Percentiles rank a stretch among this genome's conserved stretches.
These are phyloP conservation scores for Rapana venosa DNA, from an alignment of 2,888 invertebrate genomes.

Conservation along the genomic window DNA sequence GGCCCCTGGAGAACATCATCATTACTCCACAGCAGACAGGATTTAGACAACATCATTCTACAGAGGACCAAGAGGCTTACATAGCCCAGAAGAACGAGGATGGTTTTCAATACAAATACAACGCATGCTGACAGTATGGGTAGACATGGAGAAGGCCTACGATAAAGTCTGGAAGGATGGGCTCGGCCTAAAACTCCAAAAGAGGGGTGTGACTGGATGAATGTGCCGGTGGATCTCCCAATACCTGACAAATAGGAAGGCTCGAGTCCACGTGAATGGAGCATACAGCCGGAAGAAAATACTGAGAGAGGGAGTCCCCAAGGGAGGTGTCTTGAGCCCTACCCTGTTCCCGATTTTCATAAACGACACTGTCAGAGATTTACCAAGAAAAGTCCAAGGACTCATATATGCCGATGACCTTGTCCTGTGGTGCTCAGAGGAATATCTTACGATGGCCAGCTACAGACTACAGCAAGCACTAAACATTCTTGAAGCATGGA, in stretches of 20 bases:
- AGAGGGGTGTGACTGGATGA: slow-evolving; percentile 3
- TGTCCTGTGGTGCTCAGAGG: slow-evolving; percentile 31
- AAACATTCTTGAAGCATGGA: not conserved
- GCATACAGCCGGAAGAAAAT: slow-evolving; percentile 20
- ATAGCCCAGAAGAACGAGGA: slow-evolving; percentile 17
- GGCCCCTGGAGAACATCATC: slow-evolving; percentile 13
- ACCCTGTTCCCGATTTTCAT: slow-evolving; percentile 43
- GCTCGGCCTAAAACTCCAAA: not conserved
- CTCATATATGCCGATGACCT: slow-evolving; percentile 38
- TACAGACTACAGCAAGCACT: slow-evolving; percentile 19
- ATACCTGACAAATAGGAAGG: slow-evolving; percentile 36
- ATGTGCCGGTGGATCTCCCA: slow-evolving; percentile 25
- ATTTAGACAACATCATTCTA: slow-evolving; percentile 5
- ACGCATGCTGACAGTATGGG: not conserved
- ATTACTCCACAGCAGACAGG: slow-evolving; percentile 15
- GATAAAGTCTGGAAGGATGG: slow-evolving; percentile 24
- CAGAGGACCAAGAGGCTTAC: slow-evolving; percentile 24
- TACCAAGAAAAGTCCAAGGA: slow-evolving; percentile 21
- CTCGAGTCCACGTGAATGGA: slow-evolving; percentile 31
- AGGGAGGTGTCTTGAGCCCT: slow-evolving; percentile 39
- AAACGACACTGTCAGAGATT: slow-evolving; percentile 24
- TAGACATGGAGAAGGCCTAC: slow-evolving; percentile 19
- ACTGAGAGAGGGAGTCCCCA: slow-evolving; percentile 39
- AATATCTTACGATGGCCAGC: slow-evolving; percentile 17
- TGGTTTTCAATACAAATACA: slow-evolving; percentile 8